Conservation (phyloP, 2,797 vertebrate species). For the Tolypeutes matacus region DNA sequence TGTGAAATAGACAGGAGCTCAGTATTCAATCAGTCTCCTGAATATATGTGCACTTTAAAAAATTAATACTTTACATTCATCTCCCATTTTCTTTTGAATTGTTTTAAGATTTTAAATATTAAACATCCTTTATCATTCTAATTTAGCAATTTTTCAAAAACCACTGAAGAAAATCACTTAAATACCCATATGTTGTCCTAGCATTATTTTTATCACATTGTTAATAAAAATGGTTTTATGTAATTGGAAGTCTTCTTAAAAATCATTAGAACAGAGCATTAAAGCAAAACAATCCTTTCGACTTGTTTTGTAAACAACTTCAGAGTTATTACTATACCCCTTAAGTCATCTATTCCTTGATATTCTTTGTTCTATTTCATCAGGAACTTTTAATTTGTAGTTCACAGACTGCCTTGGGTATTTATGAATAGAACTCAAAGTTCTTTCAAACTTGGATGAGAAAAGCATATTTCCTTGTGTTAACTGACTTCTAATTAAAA, state of each 20-base stretch:
- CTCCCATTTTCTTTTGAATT: neutral
- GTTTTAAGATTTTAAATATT: constrained; percentile 36
- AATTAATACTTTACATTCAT: neutral
- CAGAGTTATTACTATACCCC: neutral
- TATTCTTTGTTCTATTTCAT: neutral
- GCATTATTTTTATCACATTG: neutral
- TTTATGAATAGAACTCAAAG: neutral
- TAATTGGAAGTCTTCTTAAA: neutral
- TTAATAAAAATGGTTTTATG: neutral
- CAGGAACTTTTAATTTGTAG: neutral
- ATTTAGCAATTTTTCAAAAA: neutral
- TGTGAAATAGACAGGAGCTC: neutral
- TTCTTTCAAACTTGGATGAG: neutral
- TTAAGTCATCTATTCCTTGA: neutral
- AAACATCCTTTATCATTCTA: neutral
- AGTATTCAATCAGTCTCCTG: neutral
- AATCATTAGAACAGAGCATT: neutral
- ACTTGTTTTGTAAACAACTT: neutral
- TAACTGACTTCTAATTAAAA: neutral
- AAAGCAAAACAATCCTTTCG: neutral
- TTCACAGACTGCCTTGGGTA: neutral
- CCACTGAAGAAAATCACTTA: neutral
- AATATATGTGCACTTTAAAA: neutral
- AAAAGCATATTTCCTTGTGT: neutral
- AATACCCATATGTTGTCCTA: no score